phyloP scores from a whole-genome alignment of 2,113 vertebrate species.

The Thinocorus orbignyianus region DNA sequence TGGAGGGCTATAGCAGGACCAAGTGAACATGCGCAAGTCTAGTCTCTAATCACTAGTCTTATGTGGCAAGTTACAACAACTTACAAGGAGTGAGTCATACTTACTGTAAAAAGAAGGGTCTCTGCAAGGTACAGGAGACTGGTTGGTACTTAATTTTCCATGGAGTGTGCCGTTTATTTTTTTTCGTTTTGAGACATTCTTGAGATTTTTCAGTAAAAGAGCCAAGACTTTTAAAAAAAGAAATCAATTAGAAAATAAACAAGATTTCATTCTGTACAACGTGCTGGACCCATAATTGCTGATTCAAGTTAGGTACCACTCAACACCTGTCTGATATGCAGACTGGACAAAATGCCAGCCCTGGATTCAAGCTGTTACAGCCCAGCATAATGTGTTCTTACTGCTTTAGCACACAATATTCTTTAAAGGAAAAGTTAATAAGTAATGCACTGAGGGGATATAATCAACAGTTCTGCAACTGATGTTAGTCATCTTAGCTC shows the following conservation, averaged over 20 bases:
- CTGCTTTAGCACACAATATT: not conserved
- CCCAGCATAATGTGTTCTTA: not conserved
- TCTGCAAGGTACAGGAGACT: not conserved
- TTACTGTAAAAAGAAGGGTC: not conserved
- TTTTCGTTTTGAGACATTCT: not conserved
- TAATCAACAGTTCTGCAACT: not conserved
- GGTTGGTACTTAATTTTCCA: not conserved
- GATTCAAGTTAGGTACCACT: not conserved
- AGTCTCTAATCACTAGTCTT: not conserved
- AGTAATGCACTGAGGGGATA: not conserved
- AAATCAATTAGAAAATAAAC: not conserved
- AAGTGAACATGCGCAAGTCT: not conserved
- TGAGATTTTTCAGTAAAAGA: not conserved
- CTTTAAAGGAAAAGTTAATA: not conserved
- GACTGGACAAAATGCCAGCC: not conserved
- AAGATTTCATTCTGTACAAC: not conserved
- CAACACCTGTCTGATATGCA: not conserved
- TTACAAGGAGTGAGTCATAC: not conserved
- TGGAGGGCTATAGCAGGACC: not conserved
- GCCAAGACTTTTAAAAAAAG: not conserved
- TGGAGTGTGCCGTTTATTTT: not conserved
- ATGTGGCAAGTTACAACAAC: not conserved
- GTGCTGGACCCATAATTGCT: not conserved
- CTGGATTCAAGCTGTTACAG: constrained; percentile 32
- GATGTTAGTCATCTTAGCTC: not conserved